Evolutionary conservation across 2,113 vertebrate genomes (phyloP), one percentile per base, ranked within the genome.

Genomic region (Argyrosomus japonicus): DNA sequence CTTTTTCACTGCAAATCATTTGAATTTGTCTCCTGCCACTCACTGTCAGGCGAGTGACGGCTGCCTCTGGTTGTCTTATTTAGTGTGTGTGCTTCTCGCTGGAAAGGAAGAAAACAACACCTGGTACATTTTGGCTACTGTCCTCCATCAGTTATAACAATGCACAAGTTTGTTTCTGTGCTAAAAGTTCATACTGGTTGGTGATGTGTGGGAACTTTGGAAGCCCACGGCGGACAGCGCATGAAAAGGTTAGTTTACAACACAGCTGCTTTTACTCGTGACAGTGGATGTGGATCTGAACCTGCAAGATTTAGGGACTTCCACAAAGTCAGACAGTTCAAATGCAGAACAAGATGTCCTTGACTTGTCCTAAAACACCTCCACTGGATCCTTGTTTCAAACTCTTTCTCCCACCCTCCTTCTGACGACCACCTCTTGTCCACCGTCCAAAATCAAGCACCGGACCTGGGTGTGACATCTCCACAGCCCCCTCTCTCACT

Each of bases 11-110:
- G 70, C 62, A 68, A 62, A 75, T 60, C 64, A 32, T 74, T 64
- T 64, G 50, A 68, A 63, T 68, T 86, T 73, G 27, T 68, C 62
- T 86, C 19, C 23, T 74, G 57, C 45, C 51, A 18, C 48, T 70
- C 71, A 47, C 65, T 56, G 4, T 56, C n/a, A 51, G 21, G 21
- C 43, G 25, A 54, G 25, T 56, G 43, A 65, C 14, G 47, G 68
- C 53, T 54, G 61, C 47, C 48, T 68, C 43, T 64, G 67, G 43
- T 43, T 68, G 65, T 63, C 25, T 8, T 36, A 27, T 68, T 40
- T 36, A 5, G n/a, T 17, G 21, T 9, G 21, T 64, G 48, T 61
- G 29, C 50, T 27, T 21, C 4, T 68, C 4, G 6, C 14, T 65
- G 43, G 18, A 32, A 32, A 29, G 25, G 18, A 32, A 11, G 43